Conservation (phyloP, 92 coral and sea anemone genomes). For the Metridium senile region DNA sequence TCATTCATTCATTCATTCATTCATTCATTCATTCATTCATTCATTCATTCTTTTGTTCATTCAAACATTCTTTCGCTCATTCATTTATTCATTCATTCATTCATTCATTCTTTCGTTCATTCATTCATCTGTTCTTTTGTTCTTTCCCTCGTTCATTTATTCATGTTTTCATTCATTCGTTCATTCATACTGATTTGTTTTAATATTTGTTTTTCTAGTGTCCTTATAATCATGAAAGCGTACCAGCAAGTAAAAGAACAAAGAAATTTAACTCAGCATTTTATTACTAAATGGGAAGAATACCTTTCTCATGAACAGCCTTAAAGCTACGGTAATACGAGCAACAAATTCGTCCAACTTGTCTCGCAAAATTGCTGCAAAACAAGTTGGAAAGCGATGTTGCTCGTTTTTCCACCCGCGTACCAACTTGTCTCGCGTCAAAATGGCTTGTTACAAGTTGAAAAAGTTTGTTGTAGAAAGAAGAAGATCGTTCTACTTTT, state of each 20-base stretch:
- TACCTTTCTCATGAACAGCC: too few species aligned
- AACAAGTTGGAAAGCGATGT: too few species aligned
- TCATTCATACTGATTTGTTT: neutral
- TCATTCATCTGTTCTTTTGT: neutral
- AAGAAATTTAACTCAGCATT: slow-evolving; percentile 81
- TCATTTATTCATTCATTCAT: neutral
- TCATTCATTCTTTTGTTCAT: slow-evolving; percentile 22
- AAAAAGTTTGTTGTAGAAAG: too few species aligned
- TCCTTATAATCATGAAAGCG: slow-evolving; percentile 80
- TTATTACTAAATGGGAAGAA: slow-evolving; percentile 54
- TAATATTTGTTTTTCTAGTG: slow-evolving; percentile 50
- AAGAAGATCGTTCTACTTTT: too few species aligned
- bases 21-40: slow-evolving; percentile 27
- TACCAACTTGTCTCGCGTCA: too few species aligned
- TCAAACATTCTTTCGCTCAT: neutral
- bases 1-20: slow-evolving; percentile 28
- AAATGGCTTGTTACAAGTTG: too few species aligned
- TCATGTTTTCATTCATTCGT: neutral
- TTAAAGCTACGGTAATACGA: too few species aligned
- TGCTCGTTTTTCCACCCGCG: too few species aligned
- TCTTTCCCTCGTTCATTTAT: neutral
- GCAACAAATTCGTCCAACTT: too few species aligned
- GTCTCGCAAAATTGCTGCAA: too few species aligned
- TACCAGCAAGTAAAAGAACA: slow-evolving; percentile 51
- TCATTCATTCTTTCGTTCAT: neutral